Percentiles rank a stretch among this genome's conserved stretches.
Conservation (phyloP, 1,140 invertebrate genomes). For the Apolygus lucorum region DNA sequence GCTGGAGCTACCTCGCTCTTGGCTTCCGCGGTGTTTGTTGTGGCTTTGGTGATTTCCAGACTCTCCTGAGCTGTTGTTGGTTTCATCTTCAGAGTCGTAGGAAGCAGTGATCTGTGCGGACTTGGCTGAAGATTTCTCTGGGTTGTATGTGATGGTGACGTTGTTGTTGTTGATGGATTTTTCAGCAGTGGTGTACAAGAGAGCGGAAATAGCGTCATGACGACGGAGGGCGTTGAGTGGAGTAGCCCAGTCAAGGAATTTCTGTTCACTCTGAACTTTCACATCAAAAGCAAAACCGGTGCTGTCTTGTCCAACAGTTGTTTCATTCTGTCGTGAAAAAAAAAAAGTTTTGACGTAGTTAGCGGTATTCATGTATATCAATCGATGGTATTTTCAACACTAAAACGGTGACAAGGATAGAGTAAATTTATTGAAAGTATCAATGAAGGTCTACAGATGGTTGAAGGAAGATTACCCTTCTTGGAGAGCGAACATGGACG, state of each 20-base stretch:
- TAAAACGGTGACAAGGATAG: no score
- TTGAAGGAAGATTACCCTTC: conserved; percentile 29
- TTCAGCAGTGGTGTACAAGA: conserved; percentile 30
- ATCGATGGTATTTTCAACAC: no score
- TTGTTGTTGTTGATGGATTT: conserved; percentile 29
- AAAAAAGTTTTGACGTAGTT: no score
- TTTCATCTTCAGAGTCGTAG: conserved; percentile 16
- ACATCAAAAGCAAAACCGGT: conserved; percentile 43
- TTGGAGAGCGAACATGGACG: conserved; percentile 37
- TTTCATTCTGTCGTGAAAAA: conserved; percentile 17
- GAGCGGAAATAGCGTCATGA: conserved; percentile 33
- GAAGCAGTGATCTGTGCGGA: conserved; percentile 31
- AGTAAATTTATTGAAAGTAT: no score
- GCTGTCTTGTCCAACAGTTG: conserved; percentile 32
- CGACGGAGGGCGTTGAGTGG: conserved; percentile 4
- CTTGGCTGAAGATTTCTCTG: conserved; percentile 31
- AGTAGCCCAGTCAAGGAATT: conserved; percentile 35
- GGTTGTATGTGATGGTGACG: conserved; percentile 30
- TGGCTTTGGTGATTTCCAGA: conserved; percentile 5
- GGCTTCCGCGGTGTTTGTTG: not conserved
- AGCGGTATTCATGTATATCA: no score
- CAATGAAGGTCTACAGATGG: no score
- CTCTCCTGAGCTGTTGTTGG: not conserved
- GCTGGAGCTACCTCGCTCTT: not conserved
- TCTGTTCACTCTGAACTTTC: conserved; percentile 42